Conservation (phyloP, 2,113 vertebrate species). For the Meleagris gallopavo region DNA sequence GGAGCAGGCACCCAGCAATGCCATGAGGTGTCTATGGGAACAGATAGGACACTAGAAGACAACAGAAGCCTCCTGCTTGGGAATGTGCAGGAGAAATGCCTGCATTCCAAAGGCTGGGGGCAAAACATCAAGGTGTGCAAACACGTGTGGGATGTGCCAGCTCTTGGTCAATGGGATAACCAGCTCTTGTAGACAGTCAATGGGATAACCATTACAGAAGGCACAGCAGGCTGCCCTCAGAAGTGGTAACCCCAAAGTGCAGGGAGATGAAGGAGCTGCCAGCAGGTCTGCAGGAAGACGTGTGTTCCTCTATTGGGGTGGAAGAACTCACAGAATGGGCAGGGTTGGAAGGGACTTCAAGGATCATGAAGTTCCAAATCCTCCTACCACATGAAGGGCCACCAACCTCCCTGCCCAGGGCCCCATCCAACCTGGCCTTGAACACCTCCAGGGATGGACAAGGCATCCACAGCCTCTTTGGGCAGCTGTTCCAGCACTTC, state of each 20-base stretch:
- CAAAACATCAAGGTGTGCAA: rapidly evolving
- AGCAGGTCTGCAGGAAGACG: background rate
- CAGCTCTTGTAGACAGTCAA: background rate
- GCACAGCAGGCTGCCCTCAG: background rate
- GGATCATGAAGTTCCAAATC: too few species aligned
- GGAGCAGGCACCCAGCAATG: background rate
- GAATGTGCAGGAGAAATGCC: rapidly evolving
- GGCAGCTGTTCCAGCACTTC: too few species aligned
- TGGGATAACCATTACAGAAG: background rate
- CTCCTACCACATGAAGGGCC: too few species aligned
- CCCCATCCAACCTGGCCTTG: too few species aligned
- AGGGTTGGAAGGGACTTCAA: too few species aligned
- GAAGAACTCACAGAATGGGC: background rate
- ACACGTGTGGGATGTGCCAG: rapidly evolving
- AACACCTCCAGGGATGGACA: too few species aligned
- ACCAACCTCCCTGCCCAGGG: too few species aligned
- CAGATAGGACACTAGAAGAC: background rate
- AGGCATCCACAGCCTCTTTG: too few species aligned
- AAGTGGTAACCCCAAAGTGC: background rate
- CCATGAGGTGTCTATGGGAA: background rate
- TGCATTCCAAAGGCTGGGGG: background rate
- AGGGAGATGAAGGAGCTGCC: background rate
- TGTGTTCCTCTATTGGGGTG: background rate
- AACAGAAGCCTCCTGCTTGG: background rate
- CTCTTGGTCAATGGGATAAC: rapidly evolving